These are phyloP conservation scores for Pseudococcus jackbeardsleyi DNA, from an alignment of 2,888 invertebrate genomes.

Conservation along the genomic window DNA sequence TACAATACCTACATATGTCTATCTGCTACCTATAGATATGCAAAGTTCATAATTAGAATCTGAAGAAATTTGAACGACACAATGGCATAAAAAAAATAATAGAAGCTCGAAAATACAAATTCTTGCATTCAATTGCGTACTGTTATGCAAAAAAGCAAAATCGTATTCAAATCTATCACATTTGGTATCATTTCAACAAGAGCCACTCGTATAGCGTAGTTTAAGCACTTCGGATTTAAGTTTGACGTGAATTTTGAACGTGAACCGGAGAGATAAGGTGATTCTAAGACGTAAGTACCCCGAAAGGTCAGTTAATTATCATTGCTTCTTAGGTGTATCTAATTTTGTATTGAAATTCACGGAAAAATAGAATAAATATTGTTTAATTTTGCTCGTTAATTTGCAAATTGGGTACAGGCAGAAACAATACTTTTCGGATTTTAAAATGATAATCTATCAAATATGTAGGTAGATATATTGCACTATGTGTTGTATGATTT, in stretches of 20 bases:
- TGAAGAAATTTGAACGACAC: too few relatives aligned
- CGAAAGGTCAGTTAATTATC: conserved; percentile 3
- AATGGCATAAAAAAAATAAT: too few relatives aligned
- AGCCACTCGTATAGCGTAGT: not conserved
- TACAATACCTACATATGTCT: too few relatives aligned
- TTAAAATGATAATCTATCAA: not conserved
- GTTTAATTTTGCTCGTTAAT: conserved; percentile 4
- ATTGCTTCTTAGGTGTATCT: not conserved
- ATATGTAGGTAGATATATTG: not conserved
- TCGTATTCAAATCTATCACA: not conserved
- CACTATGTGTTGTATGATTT: not conserved
- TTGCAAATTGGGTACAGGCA: not conserved
- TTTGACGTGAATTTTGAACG: conserved; percentile 17
- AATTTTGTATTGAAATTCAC: not conserved
- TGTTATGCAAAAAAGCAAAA: not conserved
- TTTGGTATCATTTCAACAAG: not conserved
- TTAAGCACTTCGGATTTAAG: not conserved
- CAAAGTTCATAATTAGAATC: too few relatives aligned
- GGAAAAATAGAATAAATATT: not conserved
- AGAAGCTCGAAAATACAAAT: too few relatives aligned
- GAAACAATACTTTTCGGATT: not conserved
- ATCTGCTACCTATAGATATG: too few relatives aligned
- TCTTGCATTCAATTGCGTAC: not conserved
- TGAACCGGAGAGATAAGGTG: not conserved
- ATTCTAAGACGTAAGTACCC: not conserved